Evolutionary conservation across 2,888 invertebrate species (phyloP), one percentile per base, ranked within the genome.

Genomic region (Pristionchus mayeri): DNA sequence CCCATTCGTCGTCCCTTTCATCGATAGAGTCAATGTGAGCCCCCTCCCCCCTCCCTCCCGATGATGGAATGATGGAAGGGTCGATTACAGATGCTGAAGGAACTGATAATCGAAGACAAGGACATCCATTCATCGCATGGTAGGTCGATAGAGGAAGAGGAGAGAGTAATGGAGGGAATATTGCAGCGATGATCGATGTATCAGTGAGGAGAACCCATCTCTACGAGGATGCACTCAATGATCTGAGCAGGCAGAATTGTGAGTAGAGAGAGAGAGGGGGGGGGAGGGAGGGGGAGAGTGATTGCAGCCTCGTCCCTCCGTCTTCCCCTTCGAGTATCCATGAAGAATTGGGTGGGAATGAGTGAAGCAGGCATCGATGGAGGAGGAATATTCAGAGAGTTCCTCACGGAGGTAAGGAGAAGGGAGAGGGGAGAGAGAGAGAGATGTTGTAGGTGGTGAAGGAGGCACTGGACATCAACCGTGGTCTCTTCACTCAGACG

Each of bases 211-310:
- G 99, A 85, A 96, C 96, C 88, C 97, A 97, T 94, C 94, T 99
- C n/a, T 99, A 99, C 93, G 98, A 98, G 94, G 99, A 99, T 94
- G 97, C 98, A 0, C 98, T 97, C 93, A 97, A 97, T 83, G 97
- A 97, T 93, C 94, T 98, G 6, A 96, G 97, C 1, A 95, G 95
- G 2, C 96, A 96, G 90, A 97, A 97, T 94, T 96, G 96, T 96
- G 94, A 76, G 86, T 67, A 11, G 57, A 24, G 60, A 60, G 52
- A 24, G 48, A 16, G 21, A 21, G 34, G 48, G n/a, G 30, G 78
- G 52, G 13, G 34, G 2, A 27, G 86, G 85, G 24, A 60, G 71
- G 40, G 3, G 21, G 27, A 34, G 67, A 50, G 0, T 9, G 71
- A 71, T 60, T 21, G 11, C 93, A 96, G 97, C 97, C 92, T 96